A percentile compares a stretch with the other conserved stretches of the same genome.
Conservation (phyloP, 2,113 vertebrate species). For the Lepus americanus region DNA sequence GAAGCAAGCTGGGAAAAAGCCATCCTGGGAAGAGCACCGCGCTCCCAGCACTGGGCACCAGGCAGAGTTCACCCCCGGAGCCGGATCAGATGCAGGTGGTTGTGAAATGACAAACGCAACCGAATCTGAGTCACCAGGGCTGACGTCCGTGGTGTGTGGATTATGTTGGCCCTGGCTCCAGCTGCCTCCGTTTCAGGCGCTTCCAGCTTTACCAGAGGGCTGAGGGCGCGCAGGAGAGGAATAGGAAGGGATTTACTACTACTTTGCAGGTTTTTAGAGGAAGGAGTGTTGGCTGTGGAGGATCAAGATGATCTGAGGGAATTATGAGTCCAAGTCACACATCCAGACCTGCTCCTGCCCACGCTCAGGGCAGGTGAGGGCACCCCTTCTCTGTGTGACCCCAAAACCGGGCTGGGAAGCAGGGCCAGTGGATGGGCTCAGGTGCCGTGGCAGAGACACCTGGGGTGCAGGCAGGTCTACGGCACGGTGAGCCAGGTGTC, state of each 20-base stretch:
- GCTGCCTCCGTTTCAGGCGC: slow-evolving; percentile 10
- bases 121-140: slow-evolving; percentile 27
- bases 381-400: not conserved
- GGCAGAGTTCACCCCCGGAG: not conserved
- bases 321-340: slow-evolving; percentile 17
- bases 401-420: not conserved
- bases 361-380: not conserved
- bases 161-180: not conserved
- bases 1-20: not conserved
- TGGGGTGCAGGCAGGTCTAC: not conserved
- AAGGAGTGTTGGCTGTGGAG: not conserved
- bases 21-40: not conserved
- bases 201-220: slow-evolving; percentile 25
- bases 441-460: not conserved
- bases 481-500: not conserved
- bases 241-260: not conserved
- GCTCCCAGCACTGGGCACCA: not conserved
- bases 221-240: not conserved
- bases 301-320: slow-evolving; percentile 27
- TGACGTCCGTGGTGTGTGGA: not conserved
- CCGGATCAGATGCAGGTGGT: slow-evolving; percentile 28
- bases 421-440: not conserved
- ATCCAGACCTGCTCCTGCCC: not conserved
- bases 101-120: slow-evolving; percentile 50
- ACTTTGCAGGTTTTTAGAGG: slow-evolving; percentile 39